A percentile compares a stretch with the other conserved stretches of the same genome.
Evolutionary conservation across 2,888 invertebrate genomes (phyloP).

Genomic region (Nephrotoma guestfalica): DNA sequence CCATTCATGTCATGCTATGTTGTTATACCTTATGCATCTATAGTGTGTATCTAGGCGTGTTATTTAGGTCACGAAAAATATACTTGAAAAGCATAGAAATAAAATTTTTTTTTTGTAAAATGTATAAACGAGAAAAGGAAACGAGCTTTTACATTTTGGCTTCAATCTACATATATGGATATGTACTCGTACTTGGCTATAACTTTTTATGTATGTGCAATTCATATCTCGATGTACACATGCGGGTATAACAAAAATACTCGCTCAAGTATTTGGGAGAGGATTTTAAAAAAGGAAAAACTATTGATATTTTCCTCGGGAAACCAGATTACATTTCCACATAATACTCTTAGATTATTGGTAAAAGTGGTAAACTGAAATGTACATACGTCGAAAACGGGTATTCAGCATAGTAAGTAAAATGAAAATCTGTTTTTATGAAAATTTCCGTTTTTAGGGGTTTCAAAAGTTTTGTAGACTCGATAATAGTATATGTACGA

Average conservation of each 20-base stretch:
- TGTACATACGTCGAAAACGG: not conserved
- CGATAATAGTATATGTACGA: too few relatives aligned
- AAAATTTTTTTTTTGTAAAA: not conserved
- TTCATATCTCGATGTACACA: not conserved
- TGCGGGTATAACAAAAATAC: not conserved
- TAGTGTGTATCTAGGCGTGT: conserved; percentile 6
- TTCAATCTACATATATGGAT: not conserved
- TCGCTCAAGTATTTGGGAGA: not conserved
- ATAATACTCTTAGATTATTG: not conserved
- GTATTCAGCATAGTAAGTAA: not conserved
- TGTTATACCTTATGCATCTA: conserved; percentile 3
- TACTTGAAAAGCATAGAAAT: not conserved
- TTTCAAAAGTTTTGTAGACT: not conserved
- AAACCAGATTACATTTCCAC: not conserved
- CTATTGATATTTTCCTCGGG: not conserved
- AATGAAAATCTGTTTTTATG: not conserved
- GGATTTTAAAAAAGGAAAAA: not conserved
- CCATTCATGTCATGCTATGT: not conserved
- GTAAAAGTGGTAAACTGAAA: not conserved
- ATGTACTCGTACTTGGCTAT: not conserved
- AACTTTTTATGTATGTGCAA: not conserved
- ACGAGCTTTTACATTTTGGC: not conserved
- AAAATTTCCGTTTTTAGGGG: not conserved
- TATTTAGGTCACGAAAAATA: conserved; percentile 4
- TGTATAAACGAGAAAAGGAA: not conserved